phyloP scores from a whole-genome alignment of 1,140 invertebrate species.

The Magallana angulata region DNA sequence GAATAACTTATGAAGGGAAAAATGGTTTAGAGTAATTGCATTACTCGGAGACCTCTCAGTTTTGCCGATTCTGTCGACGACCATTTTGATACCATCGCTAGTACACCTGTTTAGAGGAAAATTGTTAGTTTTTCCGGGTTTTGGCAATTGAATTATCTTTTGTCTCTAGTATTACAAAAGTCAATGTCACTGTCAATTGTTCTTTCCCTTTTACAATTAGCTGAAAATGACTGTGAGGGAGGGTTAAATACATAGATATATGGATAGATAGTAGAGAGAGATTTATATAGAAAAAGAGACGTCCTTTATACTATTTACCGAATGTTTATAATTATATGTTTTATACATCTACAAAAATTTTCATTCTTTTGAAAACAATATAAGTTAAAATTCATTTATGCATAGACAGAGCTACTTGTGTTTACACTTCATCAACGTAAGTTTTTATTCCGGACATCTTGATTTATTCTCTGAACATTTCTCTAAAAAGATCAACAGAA shows the following conservation, averaged over 20 bases:
- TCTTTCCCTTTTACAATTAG: background rate
- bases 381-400: too few relatives aligned
- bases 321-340: too few relatives aligned
- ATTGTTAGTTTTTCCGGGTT: conserved; percentile 8
- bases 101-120: conserved; percentile 18
- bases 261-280: too few relatives aligned
- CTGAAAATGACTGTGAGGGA: background rate
- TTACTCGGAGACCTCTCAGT: background rate
- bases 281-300: too few relatives aligned
- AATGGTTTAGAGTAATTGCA: conserved; percentile 34
- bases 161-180: conserved; percentile 7
- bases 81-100: background rate
- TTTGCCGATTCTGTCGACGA: background rate
- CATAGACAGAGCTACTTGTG: too few relatives aligned
- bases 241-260: background rate
- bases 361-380: too few relatives aligned
- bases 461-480: too few relatives aligned
- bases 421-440: too few relatives aligned
- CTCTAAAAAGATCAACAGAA: too few relatives aligned
- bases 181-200: conserved; percentile 10
- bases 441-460: too few relatives aligned
- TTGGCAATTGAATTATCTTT: background rate
- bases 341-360: too few relatives aligned
- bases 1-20: conserved; percentile 25
- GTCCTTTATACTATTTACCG: too few relatives aligned